Evolutionary conservation across 1,140 invertebrate genomes (phyloP).

Genomic region (Myzus persicae): DNA sequence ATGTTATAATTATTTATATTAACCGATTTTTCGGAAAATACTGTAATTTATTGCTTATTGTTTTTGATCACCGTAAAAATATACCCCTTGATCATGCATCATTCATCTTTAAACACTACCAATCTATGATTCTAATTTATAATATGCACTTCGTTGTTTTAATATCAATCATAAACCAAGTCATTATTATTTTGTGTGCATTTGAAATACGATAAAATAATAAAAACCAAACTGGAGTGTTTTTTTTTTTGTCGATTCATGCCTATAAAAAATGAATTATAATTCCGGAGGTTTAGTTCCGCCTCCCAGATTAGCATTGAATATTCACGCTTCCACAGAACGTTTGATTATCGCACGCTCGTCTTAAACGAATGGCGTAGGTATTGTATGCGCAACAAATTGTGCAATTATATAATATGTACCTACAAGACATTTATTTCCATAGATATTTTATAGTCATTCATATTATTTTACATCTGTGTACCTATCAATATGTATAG

Average conservation of each 20-base stretch:
- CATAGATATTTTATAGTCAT: no score
- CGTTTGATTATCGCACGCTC: neutral
- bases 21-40: neutral
- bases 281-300: neutral
- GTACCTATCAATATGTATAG: neutral
- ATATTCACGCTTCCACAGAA: neutral
- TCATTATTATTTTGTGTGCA: neutral
- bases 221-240: neutral
- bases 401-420: neutral
- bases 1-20: neutral
- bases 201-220: neutral
- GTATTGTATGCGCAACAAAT: neutral
- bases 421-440: neutral
- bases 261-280: no score
- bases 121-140: no score
- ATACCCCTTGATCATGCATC: no score
- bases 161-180: neutral
- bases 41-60: neutral
- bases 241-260: neutral
- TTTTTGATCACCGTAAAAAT: neutral
- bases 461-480: neutral
- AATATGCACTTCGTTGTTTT: neutral
- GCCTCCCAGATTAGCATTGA: neutral
- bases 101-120: no score
- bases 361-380: neutral